Base-by-base conservation (phyloP, 2,888 invertebrate genomes). In the Emmelina monodactyla region DNA sequence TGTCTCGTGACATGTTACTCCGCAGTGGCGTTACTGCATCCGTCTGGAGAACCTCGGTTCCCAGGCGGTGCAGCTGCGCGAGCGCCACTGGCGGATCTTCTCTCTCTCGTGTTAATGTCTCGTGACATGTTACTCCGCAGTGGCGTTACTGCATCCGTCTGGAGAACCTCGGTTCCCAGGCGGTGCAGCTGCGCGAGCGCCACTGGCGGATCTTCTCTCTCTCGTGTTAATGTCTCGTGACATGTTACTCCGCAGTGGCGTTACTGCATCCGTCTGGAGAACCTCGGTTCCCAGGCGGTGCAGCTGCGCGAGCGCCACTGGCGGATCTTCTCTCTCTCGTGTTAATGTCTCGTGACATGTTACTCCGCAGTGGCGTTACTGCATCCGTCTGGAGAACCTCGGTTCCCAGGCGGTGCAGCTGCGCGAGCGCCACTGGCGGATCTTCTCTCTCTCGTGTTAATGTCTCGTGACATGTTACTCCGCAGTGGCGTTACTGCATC, bases 1-100 rank as follows among this genome's bases (percentile, higher is more conserved):
- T n/a, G n/a, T n/a, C n/a, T n/a, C n/a, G n/a, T n/a, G n/a, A n/a
- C n/a, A n/a, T n/a, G n/a, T n/a, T n/a, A n/a, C n/a, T n/a, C n/a
- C n/a, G n/a, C 49, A 80, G 80, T 99, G 99, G 99, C 87, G 98
- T 28, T 99, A 99, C 68, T 97, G 97, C 62, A 97, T 99, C 58
- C 85, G 98, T 13, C 78, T 99, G 47, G 97, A 98, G 82, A 98
- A 99, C 76, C 82, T 97, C 35, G 93, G 96, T 1, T 85, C 90
- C 22, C 80, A 91, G 35, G 90, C 92, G 35, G 94, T 98, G 2
- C 97, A 97, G 62, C 76, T 99, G 31, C 85, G 97, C 39, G 97
- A 98, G 78, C 82, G 98, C n/a, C 96, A 97, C 71, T 97, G 97
- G 97, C 85, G 97, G 49, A 97, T 98, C 62, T 97, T 97, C 71